These are phyloP conservation scores for Mustela nigripes DNA, from an alignment of 2,113 vertebrate species.

Conservation along the genomic window DNA sequence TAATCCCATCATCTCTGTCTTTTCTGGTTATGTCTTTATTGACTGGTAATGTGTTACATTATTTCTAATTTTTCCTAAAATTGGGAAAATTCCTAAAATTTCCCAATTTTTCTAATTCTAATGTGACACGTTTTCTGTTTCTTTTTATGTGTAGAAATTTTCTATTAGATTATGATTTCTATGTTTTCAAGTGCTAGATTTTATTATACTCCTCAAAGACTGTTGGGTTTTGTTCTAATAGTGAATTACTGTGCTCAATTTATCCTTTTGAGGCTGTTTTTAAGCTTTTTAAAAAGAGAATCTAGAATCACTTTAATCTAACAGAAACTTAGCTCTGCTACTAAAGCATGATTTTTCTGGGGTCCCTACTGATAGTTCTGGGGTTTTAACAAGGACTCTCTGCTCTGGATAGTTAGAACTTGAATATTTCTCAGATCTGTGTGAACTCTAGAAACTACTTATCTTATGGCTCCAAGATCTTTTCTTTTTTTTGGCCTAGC, in stretches of 20 bases:
- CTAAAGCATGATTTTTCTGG: not conserved
- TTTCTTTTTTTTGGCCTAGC: not conserved
- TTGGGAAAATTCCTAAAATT: too few species aligned
- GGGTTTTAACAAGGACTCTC: not conserved
- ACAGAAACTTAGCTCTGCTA: not conserved
- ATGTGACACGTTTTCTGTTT: not conserved
- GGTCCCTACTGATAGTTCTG: not conserved
- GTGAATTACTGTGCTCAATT: not conserved
- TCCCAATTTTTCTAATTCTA: not conserved
- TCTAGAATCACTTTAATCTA: not conserved
- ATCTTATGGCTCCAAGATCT: not conserved
- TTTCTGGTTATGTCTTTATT: not conserved
- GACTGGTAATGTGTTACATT: not conserved
- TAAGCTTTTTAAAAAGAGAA: not conserved
- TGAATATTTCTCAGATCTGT: not conserved
- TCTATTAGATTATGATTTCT: slow-evolving; percentile 18
- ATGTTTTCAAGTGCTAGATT: not conserved
- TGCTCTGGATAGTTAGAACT: not conserved
- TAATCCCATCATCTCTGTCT: not conserved
- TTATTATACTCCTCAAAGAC: not conserved
- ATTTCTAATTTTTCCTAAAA: not conserved
- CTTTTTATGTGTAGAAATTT: not conserved
- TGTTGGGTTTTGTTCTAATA: not conserved
- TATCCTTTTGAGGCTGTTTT: not conserved
- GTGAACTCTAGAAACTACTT: not conserved